Base-by-base conservation (phyloP, 2,113 vertebrate genomes). In the Circaetus gallicus region DNA sequence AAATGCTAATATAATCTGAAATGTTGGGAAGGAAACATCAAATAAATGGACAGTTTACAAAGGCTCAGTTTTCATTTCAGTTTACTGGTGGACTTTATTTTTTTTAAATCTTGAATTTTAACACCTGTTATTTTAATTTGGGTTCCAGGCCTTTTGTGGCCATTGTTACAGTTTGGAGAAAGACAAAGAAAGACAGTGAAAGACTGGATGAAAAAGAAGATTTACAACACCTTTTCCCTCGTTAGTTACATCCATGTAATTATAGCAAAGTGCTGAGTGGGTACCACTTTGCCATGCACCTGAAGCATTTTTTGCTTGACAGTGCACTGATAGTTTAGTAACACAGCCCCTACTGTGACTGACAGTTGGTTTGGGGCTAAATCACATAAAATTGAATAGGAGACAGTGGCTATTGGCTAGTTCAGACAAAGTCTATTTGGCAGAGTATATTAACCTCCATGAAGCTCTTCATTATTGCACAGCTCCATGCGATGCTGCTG, bases 261-360 rank as follows among this genome's bases (percentile, higher is more conserved):
- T 94, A 91, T 21, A 86, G 67, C 42, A 86, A 88, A 83, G 50
- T 31, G 6, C 24, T 67, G 79, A 74, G 82, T 52, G 55, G 55
- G 31, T 81, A 92, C 67, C 76, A 40, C 83, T 96, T 96, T 93
- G 53, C 71, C 42, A 29, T 86, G 79, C 86, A 97, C 94, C 94
- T 96, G 94, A 95, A 95, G 29, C 47, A 88, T 81, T 95, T 95
- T 95, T 89, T 91, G 52, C 90, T 96, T 92, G 73, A 96, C 80
- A 52, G 43, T 92, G 67, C 90, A 81, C 90, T 78, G 49, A 81
- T 55, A 93, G 82, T 94, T 94, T 90, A 96, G 88, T 38, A 92
- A 93, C 82, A 81, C 53, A 90, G 71, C 31, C 29, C 88, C 92
- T 77, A 32, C 85, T 62, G 95, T 95, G 95, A 94, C 62, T 96